These are phyloP conservation scores for Syrphus vitripennis DNA, from an alignment of 2,888 invertebrate species.

Conservation along the genomic window DNA sequence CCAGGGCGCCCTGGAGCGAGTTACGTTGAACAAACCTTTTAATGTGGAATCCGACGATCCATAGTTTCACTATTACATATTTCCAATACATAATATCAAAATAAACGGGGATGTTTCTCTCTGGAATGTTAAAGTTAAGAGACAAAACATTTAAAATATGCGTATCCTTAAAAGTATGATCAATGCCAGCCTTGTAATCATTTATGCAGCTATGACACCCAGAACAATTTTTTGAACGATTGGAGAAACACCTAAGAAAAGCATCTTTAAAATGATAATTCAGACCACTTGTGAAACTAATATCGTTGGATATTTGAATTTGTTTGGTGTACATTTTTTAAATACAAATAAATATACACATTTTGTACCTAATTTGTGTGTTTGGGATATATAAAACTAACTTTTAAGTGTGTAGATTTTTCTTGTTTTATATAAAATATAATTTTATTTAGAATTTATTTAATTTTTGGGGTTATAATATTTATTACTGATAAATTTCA, in stretches of 20 bases:
- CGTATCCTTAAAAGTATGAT: too few species aligned
- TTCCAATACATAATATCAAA: not conserved
- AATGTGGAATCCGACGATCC: not conserved
- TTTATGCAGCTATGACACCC: too few species aligned
- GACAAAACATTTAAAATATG: too few species aligned
- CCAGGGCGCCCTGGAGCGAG: too few species aligned
- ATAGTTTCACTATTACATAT: not conserved
- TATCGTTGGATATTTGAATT: not conserved
- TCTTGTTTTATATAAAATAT: conserved; percentile 13
- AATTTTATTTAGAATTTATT: too few species aligned
- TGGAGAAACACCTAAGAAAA: too few species aligned
- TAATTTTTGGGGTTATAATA: conserved; percentile 3
- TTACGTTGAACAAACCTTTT: too few species aligned
- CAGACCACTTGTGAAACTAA: not conserved
- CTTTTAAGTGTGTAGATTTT: conserved; percentile 29
- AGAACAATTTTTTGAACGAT: too few species aligned
- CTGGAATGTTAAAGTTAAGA: too few species aligned
- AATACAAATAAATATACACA: not conserved
- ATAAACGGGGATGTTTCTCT: not conserved
- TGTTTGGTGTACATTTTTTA: not conserved
- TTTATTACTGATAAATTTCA: not conserved
- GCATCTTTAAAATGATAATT: not conserved
- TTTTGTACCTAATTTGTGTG: not conserved
- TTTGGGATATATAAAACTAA: not conserved
- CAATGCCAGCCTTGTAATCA: too few species aligned